Evolutionary conservation across 2,113 vertebrate genomes (phyloP).

Genomic region (Crotalus viridis): DNA sequence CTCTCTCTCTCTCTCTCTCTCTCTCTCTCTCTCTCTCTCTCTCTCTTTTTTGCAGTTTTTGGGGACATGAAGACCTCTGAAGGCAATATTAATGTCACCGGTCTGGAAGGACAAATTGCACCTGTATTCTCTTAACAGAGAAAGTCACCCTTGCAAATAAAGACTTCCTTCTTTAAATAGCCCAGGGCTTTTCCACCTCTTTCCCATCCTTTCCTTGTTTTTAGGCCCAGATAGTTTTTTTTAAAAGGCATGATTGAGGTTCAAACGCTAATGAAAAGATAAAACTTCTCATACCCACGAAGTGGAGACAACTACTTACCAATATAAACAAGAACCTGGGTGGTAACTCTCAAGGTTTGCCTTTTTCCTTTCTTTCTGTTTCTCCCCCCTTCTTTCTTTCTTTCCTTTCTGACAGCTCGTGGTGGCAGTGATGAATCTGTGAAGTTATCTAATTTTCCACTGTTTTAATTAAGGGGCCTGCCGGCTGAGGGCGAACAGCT

Average conservation of each 20-base stretch:
- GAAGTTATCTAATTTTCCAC: constrained; percentile 99
- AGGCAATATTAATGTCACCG: background rate
- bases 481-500: constrained; percentile 93
- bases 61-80: background rate
- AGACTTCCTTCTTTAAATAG: background rate
- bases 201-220: background rate
- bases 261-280: constrained; percentile 40
- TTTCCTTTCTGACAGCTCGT: constrained; percentile 80
- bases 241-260: constrained; percentile 52
- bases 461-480: constrained; percentile 98
- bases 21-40: too few relatives aligned
- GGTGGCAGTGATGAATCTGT: constrained; percentile 93
- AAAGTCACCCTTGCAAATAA: background rate
- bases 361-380: background rate
- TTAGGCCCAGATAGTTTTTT: background rate
- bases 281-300: constrained; percentile 63
- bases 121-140: background rate
- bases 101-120: background rate
- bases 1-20: too few relatives aligned
- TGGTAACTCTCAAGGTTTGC: constrained; percentile 75
- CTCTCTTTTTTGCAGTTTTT: background rate
- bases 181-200: background rate
- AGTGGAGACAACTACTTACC: constrained; percentile 77
- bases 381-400: background rate
- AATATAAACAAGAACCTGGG: constrained; percentile 91